phyloP scores from a whole-genome alignment of 1,140 invertebrate genomes.

The Megathymus violae region DNA sequence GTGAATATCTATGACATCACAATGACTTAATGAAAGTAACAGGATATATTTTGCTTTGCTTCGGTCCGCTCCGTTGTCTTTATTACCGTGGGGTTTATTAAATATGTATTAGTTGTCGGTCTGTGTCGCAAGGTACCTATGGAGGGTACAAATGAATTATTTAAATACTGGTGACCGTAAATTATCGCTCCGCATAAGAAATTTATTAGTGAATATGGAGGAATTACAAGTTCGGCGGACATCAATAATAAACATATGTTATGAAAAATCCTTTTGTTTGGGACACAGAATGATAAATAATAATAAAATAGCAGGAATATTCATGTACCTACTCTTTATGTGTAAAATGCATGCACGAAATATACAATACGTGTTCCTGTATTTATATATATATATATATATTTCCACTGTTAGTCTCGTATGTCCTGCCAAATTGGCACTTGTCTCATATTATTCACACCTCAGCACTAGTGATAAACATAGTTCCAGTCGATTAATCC shows the following conservation, averaged over 20 bases:
- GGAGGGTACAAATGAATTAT: conserved; percentile 54
- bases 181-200: conserved; percentile 46
- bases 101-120: conserved; percentile 64
- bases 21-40: conserved; percentile 50
- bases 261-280: background rate
- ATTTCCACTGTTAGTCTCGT: too few relatives aligned
- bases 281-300: too few relatives aligned
- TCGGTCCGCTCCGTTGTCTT: conserved; percentile 56
- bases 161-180: conserved; percentile 47
- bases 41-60: conserved; percentile 54
- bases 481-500: too few relatives aligned
- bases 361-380: too few relatives aligned
- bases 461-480: too few relatives aligned
- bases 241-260: conserved; percentile 19
- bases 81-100: conserved; percentile 61
- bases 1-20: conserved; percentile 44
- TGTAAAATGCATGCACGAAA: too few relatives aligned
- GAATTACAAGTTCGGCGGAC: background rate
- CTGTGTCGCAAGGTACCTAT: conserved; percentile 47
- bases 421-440: too few relatives aligned
- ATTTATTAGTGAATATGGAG: conserved; percentile 27
- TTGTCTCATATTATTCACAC: too few relatives aligned
- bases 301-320: too few relatives aligned
- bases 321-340: too few relatives aligned
- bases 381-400: too few relatives aligned